These are phyloP conservation scores for Crocuta crocuta DNA, from an alignment of 2,113 vertebrate species.

Conservation along the genomic window DNA sequence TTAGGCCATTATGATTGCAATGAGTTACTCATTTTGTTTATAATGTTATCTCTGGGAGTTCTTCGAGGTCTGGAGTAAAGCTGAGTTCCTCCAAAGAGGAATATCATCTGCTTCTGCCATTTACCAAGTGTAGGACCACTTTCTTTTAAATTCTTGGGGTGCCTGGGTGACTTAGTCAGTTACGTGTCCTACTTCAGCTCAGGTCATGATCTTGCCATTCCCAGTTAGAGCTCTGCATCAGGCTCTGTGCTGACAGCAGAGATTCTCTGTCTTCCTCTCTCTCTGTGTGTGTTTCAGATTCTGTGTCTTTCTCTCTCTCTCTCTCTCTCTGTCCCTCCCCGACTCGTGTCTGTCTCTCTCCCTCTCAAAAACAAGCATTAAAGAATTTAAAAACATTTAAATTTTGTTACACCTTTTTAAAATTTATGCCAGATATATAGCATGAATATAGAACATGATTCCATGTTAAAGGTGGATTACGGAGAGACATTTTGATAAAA, in stretches of 20 bases:
- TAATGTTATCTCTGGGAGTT: neutral
- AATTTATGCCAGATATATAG: neutral
- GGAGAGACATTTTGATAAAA: neutral
- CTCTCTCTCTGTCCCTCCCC: too few relatives aligned
- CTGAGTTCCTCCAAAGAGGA: neutral
- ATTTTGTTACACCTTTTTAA: neutral
- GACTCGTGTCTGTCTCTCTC: too few relatives aligned
- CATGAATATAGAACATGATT: neutral
- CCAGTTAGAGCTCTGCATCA: too few relatives aligned
- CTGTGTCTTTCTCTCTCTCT: too few relatives aligned
- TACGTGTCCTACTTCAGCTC: too few relatives aligned
- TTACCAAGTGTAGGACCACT: neutral
- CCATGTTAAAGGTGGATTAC: neutral
- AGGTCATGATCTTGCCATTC: too few relatives aligned
- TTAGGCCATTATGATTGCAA: neutral
- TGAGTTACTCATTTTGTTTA: neutral
- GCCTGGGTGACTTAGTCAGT: too few relatives aligned
- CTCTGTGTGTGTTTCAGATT: too few relatives aligned
- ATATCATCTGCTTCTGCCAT: neutral
- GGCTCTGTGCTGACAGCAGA: too few relatives aligned
- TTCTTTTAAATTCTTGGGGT: neutral
- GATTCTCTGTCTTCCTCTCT: too few relatives aligned
- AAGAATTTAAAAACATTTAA: neutral
- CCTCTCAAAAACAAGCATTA: too few relatives aligned
- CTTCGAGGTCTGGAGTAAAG: conserved; percentile 20